Evolutionary conservation across 2,113 vertebrate species (phyloP), one percentile per base, ranked within the genome.

Genomic region (Alectura lathami): DNA sequence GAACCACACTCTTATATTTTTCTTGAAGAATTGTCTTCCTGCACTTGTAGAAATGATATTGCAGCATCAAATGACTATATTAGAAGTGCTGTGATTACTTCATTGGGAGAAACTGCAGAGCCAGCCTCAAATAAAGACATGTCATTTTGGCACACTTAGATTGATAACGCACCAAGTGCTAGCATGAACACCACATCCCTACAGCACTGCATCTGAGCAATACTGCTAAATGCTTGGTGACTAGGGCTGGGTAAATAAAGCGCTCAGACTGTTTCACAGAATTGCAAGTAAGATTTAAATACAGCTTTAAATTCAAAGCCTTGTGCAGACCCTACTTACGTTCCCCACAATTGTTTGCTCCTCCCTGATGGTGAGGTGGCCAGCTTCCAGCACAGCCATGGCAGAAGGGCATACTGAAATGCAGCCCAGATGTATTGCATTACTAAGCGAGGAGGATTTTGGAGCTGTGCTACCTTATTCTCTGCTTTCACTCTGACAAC

Each of bases 21-120:
- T 90, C 77, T 83, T 83, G 56, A 94, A 93, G 59, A 62, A 88
- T n/a, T 91, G 53, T 57, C 81, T 96, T 88, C 78, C 85, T 62
- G 36, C 62, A 79, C 82, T 89, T 53, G 68, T 15, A 72, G 78
- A 63, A 73, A n/a, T 51, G 34, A 34, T 69, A 34, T 38, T 43
- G 1, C 67, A 54, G 84, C 38, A 70, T 36, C 77, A 62, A 64
- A 80, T 32, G 73, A 48, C 47, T 53, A 6, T 45, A 53, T 70
- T 32, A 48, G 76, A 47, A 66, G 72, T 6, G 23, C 45, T 57
- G 67, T 27, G 56, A 88, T 83, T 47, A 17, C 72, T 88, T 88
- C 66, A 74, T 11, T 60, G 72, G 11, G 51, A 27, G 26, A 69
- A 22, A 42, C 80, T 30, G 40, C 20, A 48, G 20, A 75, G 43